A percentile compares a stretch with the other conserved stretches of the same genome.
Conservation (phyloP, 2,113 vertebrate species). For the Strix aluco region DNA sequence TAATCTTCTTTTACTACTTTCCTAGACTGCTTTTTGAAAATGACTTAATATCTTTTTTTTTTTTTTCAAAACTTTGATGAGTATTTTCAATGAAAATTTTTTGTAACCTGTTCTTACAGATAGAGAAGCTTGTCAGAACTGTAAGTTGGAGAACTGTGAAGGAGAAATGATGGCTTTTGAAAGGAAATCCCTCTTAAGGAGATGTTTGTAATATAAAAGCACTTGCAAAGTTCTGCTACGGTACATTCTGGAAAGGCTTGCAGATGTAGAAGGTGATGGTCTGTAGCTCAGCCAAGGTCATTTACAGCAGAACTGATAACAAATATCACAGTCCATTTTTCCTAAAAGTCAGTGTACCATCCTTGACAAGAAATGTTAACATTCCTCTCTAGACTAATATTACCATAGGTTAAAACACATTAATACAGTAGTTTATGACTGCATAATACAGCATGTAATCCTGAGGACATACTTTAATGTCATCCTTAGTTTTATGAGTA, state of each 20-base stretch:
- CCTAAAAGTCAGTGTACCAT: slow-evolving; percentile 46
- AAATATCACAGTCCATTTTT: slow-evolving; percentile 34
- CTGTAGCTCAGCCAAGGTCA: neutral
- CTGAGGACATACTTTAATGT: slow-evolving; percentile 27
- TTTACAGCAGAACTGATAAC: slow-evolving; percentile 11
- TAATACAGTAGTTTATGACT: slow-evolving; percentile 43
- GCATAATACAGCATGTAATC: slow-evolving; percentile 49
- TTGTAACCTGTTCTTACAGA: neutral
- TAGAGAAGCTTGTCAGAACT: neutral
- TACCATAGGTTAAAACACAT: slow-evolving; percentile 59
- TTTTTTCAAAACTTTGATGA: neutral
- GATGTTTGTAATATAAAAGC: neutral
- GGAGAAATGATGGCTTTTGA: neutral
- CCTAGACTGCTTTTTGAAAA: neutral
- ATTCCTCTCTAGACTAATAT: slow-evolving; percentile 50
- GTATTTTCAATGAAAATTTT: neutral
- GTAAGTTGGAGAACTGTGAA: neutral
- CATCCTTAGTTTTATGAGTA: slow-evolving; percentile 31
- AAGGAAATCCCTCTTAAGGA: neutral
- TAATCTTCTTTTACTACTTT: neutral
- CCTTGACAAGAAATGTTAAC: neutral
- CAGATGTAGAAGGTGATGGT: neutral
- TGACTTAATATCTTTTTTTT: neutral
- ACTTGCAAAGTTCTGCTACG: neutral
- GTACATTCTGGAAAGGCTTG: neutral